Conservation (phyloP, 35 echinoderm and acorn worm species). For the Ophiothrix spiculata region DNA sequence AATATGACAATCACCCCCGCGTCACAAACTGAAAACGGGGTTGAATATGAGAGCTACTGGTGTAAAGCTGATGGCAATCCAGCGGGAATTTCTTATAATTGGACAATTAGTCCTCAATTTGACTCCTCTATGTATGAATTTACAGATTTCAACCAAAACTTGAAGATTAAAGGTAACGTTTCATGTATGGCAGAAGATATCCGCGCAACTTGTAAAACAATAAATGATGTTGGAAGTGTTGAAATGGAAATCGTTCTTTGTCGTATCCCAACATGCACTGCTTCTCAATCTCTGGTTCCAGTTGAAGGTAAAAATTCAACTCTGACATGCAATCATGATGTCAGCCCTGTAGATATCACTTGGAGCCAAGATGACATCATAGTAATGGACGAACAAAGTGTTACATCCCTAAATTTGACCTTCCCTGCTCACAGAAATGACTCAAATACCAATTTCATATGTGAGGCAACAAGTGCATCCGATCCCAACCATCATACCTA, state of each 20-base stretch:
- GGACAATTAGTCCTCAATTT: not conserved
- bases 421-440: not conserved
- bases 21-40: not conserved
- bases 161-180: not conserved
- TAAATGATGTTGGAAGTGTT: not conserved
- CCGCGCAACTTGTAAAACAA: not conserved
- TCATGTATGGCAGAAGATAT: not conserved
- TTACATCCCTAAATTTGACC: not conserved
- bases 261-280: not conserved
- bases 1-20: not conserved
- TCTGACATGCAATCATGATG: not conserved
- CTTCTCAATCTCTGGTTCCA: not conserved
- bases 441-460: not conserved
- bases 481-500: not conserved
- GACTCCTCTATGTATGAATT: not conserved
- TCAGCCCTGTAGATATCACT: not conserved
- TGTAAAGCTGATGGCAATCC: constrained; percentile 1
- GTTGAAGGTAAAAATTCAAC: not conserved
- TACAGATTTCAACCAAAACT: constrained; percentile 12
- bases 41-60: not conserved
- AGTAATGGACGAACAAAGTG: not conserved
- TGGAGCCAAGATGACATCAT: not conserved
- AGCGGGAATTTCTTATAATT: not conserved
- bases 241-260: not conserved
- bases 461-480: not conserved